phyloP scores from a whole-genome alignment of 2,888 invertebrate genomes.

The Caenorhabditis sp. region DNA sequence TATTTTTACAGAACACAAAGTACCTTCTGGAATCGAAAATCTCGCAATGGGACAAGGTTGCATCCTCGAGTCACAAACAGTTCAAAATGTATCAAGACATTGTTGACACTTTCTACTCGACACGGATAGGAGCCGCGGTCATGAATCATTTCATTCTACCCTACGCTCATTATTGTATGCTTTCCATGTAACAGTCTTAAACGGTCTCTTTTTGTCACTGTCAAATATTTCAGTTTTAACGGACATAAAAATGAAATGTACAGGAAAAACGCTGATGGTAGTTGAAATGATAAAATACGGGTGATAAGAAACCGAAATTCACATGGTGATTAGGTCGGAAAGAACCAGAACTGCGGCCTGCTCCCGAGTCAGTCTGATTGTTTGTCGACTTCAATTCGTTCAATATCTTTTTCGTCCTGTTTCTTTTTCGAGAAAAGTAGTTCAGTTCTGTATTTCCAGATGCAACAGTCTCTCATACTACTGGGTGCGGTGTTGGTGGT shows the following conservation, averaged over 20 bases:
- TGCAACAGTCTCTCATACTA: constrained; percentile 54
- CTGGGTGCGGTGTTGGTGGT: constrained; percentile 17
- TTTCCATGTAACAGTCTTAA: constrained; percentile 72
- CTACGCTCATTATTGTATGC: constrained; percentile 82
- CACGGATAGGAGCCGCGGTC: constrained; percentile 69
- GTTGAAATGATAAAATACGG: constrained; percentile 20
- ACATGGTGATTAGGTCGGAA: constrained; percentile 55
- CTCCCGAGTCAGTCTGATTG: constrained; percentile 5
- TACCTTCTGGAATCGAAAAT: constrained; percentile 36
- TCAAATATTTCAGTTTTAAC: constrained; percentile 38
- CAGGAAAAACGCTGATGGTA: constrained; percentile 41
- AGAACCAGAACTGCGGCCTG: constrained; percentile 31
- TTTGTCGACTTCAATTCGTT: constrained; percentile 8
- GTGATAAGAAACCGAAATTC: constrained; percentile 43
- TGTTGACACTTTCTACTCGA: constrained; percentile 76
- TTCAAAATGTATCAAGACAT: constrained; percentile 79
- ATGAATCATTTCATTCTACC: constrained; percentile 80
- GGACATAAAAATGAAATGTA: constrained; percentile 53
- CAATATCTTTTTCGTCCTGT: background rate
- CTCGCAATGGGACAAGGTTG: constrained; percentile 57
- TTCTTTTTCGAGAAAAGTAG: too few species aligned
- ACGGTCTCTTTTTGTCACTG: constrained; percentile 27
- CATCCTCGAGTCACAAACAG: constrained; percentile 77
- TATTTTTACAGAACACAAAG: constrained; percentile 46
- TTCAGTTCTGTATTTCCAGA: too few species aligned